phyloP scores from a whole-genome alignment of 92 coral and sea anemone species.

The Zoanthus sansibaricus region DNA sequence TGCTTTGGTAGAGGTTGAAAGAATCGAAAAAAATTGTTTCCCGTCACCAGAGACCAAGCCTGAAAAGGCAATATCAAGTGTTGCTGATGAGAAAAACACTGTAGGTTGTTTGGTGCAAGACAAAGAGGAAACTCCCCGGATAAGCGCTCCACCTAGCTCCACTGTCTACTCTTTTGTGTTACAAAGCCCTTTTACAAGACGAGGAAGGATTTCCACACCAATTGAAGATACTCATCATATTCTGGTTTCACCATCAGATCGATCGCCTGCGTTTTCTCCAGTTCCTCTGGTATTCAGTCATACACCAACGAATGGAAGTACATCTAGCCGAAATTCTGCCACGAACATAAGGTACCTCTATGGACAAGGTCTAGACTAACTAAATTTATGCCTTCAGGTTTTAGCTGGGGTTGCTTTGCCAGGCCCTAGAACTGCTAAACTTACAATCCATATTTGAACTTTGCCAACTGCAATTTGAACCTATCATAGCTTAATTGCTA shows the following conservation, averaged over 20 bases:
- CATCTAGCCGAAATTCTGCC: slow-evolving; percentile 24
- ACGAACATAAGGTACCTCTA: slow-evolving; percentile 12
- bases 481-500: too few species aligned
- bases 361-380: neutral
- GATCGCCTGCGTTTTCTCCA: slow-evolving; percentile 85
- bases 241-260: slow-evolving; percentile 66
- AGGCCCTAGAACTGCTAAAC: too few species aligned
- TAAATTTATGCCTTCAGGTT: too few species aligned
- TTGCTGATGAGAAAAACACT: neutral
- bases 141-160: neutral
- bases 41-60: slow-evolving; percentile 13
- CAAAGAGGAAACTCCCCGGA: neutral
- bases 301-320: slow-evolving; percentile 23
- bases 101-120: neutral
- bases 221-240: slow-evolving; percentile 74
- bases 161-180: neutral
- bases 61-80: neutral
- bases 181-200: slow-evolving; percentile 33
- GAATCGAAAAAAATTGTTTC: slow-evolving; percentile 74
- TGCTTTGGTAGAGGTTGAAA: slow-evolving; percentile 85
- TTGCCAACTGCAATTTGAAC: too few species aligned
- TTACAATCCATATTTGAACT: too few species aligned
- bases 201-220: slow-evolving; percentile 90
- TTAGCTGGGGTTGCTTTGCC: neutral
- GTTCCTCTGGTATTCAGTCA: slow-evolving; percentile 50